Percentiles rank a stretch among this genome's conserved stretches.
Conservation (phyloP, 1,140 invertebrate genomes). For the Campoletis sonorensis region DNA sequence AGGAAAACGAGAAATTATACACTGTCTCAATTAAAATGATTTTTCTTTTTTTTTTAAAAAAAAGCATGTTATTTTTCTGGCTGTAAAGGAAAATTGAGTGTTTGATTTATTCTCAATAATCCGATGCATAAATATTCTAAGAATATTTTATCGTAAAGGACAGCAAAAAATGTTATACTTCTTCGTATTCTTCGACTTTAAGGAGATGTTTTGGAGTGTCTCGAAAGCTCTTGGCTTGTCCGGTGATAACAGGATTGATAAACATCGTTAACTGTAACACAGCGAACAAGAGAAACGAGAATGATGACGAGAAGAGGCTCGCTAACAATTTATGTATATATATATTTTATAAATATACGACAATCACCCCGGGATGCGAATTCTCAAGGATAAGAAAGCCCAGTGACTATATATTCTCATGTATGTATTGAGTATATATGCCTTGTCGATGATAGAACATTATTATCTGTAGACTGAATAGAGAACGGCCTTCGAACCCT, state of each 20-base stretch:
- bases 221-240: background rate
- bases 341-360: constrained; percentile 51
- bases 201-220: too few relatives aligned
- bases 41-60: too few relatives aligned
- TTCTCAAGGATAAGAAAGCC: constrained; percentile 65
- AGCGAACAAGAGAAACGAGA: constrained; percentile 61
- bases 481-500: too few relatives aligned
- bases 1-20: too few relatives aligned
- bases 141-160: too few relatives aligned
- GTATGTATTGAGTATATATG: background rate
- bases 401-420: background rate
- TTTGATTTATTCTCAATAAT: too few relatives aligned
- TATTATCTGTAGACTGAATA: background rate
- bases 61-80: too few relatives aligned
- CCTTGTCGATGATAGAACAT: background rate
- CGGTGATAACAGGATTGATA: constrained; percentile 73
- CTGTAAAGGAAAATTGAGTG: too few relatives aligned
- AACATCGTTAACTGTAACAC: constrained; percentile 73
- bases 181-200: too few relatives aligned
- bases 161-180: too few relatives aligned
- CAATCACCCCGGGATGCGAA: constrained; percentile 57
- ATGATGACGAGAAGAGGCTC: constrained; percentile 24
- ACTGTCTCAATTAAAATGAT: too few relatives aligned
- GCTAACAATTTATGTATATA: constrained; percentile 58
- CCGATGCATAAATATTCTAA: too few relatives aligned